Percentiles rank a stretch among this genome's conserved stretches.
Evolutionary conservation across 2,888 invertebrate species (phyloP).

Genomic region (Lordiphosa fenestrarum): DNA sequence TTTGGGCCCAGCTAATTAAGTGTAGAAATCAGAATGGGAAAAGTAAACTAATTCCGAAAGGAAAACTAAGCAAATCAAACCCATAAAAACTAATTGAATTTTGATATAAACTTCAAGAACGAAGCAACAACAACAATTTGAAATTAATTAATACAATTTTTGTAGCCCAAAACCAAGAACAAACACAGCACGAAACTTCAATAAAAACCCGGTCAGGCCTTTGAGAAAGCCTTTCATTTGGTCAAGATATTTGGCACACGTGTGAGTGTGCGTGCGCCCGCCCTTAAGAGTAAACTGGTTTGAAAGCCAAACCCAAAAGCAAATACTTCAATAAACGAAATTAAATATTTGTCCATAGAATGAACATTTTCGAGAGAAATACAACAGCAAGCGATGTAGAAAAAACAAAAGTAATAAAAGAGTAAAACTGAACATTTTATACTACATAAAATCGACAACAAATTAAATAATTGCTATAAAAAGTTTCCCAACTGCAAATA

Average conservation of each 20-base stretch:
- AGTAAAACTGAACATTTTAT: slow-evolving; percentile 24
- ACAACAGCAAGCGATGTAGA: background rate
- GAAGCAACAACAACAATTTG: slow-evolving; percentile 29
- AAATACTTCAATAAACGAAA: slow-evolving; percentile 67
- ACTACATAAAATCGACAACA: slow-evolving; percentile 31
- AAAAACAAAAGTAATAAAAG: slow-evolving; percentile 6
- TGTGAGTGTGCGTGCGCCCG: background rate
- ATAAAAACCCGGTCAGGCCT: slow-evolving; percentile 29
- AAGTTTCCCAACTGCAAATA: slow-evolving; percentile 22
- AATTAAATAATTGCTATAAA: slow-evolving; percentile 45
- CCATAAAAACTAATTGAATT: slow-evolving; percentile 45
- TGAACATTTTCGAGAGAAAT: slow-evolving; percentile 32
- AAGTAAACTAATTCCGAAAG: slow-evolving; percentile 2
- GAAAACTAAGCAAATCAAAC: slow-evolving; percentile 8
- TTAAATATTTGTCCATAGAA: slow-evolving; percentile 62
- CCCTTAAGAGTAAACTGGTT: slow-evolving; percentile 36
- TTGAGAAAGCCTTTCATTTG: slow-evolving; percentile 6
- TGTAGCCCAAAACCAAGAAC: slow-evolving; percentile 35
- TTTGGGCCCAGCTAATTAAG: slow-evolving; percentile 22
- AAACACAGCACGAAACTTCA: slow-evolving; percentile 29
- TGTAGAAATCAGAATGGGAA: slow-evolving; percentile 4
- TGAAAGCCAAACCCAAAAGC: slow-evolving; percentile 44
- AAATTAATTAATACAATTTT: slow-evolving; percentile 67
- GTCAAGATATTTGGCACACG: slow-evolving; percentile 11
- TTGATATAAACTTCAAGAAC: slow-evolving; percentile 21